Percentiles rank a stretch among this genome's conserved stretches.
Evolutionary conservation across 2,888 invertebrate genomes (phyloP).

Genomic region (Apamea sordens): DNA sequence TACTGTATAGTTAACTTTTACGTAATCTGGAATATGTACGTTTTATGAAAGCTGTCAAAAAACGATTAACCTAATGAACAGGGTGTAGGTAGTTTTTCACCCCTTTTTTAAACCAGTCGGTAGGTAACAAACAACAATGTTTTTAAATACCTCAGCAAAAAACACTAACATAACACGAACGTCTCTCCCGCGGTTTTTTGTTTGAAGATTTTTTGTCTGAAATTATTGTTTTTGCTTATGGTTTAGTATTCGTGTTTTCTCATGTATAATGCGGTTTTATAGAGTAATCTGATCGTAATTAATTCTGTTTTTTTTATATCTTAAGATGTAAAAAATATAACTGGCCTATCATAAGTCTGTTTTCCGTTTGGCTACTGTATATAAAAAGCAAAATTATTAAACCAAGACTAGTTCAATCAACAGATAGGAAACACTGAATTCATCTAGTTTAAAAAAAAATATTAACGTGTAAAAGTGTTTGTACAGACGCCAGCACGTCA

Average conservation of each 20-base stretch:
- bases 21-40: too few relatives aligned
- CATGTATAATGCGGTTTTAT: constrained; percentile 10
- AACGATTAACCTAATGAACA: too few relatives aligned
- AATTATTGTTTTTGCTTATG: constrained; percentile 12
- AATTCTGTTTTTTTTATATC: not conserved
- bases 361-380: not conserved
- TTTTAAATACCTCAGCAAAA: constrained; percentile 19
- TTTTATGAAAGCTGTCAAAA: too few relatives aligned
- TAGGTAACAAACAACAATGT: not conserved
- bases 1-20: too few relatives aligned
- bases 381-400: not conserved
- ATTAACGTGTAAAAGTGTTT: too few relatives aligned
- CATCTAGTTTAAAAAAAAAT: too few relatives aligned
- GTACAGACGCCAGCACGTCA: too few relatives aligned
- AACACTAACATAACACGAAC: constrained; percentile 1
- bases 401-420: not conserved
- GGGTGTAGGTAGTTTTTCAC: not conserved
- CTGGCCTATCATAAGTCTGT: too few relatives aligned
- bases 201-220: constrained; percentile 16
- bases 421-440: too few relatives aligned
- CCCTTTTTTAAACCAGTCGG: not conserved
- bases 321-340: not conserved
- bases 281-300: constrained; percentile 17
- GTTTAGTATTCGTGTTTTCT: constrained; percentile 12
- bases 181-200: constrained; percentile 14